Conservation (phyloP, 92 coral and sea anemone species). For the Palythoa caribaeorum region DNA sequence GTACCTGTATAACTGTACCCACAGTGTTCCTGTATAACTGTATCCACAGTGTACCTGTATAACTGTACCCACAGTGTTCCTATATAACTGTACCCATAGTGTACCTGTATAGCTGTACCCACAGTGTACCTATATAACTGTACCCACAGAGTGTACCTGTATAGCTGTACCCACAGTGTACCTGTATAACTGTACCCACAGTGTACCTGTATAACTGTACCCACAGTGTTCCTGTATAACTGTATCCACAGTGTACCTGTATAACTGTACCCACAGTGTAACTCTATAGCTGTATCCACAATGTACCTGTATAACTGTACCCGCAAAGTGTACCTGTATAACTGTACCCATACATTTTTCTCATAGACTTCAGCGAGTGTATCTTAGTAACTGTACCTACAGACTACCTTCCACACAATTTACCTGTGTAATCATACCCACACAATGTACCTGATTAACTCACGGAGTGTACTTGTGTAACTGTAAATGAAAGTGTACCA, state of each 20-base stretch:
- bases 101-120: not conserved
- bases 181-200: not conserved
- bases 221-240: not conserved
- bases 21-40: not conserved
- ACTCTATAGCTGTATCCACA: not conserved
- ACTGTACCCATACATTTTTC: not conserved
- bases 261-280: not conserved
- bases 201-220: not conserved
- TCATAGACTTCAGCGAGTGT: not conserved
- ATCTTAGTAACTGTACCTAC: not conserved
- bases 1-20: not conserved
- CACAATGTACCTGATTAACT: not conserved
- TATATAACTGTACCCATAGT: not conserved
- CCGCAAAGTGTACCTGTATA: not conserved
- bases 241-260: not conserved
- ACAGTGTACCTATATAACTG: not conserved
- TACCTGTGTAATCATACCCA: not conserved
- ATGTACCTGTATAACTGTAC: not conserved
- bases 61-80: not conserved
- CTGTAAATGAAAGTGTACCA: not conserved
- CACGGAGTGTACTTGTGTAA: not conserved
- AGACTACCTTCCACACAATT: not conserved
- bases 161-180: not conserved
- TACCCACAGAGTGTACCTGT: not conserved
- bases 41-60: not conserved